Evolutionary conservation across 2,797 vertebrate genomes (phyloP).

Genomic region (Petrocephalus schoutedeni): DNA sequence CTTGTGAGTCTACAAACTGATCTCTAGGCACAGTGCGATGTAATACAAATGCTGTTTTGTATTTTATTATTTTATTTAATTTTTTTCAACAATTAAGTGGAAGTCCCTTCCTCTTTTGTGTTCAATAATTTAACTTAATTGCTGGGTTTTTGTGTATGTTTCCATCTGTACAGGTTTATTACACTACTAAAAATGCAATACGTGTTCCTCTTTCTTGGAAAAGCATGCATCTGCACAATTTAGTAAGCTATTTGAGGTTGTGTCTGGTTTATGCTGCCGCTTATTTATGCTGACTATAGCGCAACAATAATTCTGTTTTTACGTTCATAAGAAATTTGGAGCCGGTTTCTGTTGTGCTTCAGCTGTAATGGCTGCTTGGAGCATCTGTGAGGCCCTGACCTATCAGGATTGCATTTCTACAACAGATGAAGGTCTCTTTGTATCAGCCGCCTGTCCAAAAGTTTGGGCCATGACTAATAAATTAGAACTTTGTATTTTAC

Average conservation of each 20-base stretch:
- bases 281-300: background rate
- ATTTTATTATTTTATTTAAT: conserved; percentile 11
- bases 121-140: conserved; percentile 17
- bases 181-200: background rate
- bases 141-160: conserved; percentile 1
- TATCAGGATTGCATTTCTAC: background rate
- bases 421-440: background rate
- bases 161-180: conserved; percentile 1
- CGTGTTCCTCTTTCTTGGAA: background rate
- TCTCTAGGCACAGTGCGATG: background rate
- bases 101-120: conserved; percentile 11
- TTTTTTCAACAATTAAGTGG: conserved; percentile 11
- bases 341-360: background rate
- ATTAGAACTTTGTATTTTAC: background rate
- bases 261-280: background rate
- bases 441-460: background rate
- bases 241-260: background rate
- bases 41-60: conserved; percentile 10
- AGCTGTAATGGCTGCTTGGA: background rate
- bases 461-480: background rate
- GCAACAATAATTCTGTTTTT: background rate
- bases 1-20: background rate
- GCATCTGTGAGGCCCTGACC: background rate
- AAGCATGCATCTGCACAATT: background rate
- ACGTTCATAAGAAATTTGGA: background rate